Conservation (phyloP, 1,140 invertebrate species). For the Drosophila insularis region DNA sequence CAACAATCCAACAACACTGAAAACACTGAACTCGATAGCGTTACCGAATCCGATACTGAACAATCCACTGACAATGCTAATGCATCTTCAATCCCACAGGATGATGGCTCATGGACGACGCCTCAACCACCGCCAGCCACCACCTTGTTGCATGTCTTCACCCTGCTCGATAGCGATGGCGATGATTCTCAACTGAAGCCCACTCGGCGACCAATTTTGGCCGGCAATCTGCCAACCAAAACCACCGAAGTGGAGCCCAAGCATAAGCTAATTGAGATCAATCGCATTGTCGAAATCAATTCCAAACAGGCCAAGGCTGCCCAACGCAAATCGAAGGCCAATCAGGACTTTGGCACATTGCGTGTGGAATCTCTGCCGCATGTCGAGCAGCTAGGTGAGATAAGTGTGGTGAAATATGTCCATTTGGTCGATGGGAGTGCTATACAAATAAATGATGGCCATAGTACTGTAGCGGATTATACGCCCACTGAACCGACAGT, state of each 20-base stretch:
- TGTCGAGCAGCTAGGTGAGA: constrained; percentile 86
- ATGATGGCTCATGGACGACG: constrained; percentile 33
- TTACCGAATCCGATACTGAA: constrained; percentile 27
- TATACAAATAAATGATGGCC: constrained; percentile 77
- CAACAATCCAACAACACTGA: constrained; percentile 16
- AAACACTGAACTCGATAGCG: constrained; percentile 5
- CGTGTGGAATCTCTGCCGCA: constrained; percentile 84
- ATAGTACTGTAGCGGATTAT: constrained; percentile 78
- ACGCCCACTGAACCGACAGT: constrained; percentile 66
- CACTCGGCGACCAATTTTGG: constrained; percentile 18
- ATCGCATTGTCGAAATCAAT: constrained; percentile 86
- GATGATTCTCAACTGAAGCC: constrained; percentile 13
- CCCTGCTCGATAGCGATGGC: constrained; percentile 77
- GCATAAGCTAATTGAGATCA: constrained; percentile 86
- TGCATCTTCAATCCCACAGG: constrained; percentile 75
- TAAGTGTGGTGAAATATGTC: constrained; percentile 86
- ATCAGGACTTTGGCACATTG: constrained; percentile 82
- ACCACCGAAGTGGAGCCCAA: constrained; percentile 60
- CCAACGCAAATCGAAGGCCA: constrained; percentile 84
- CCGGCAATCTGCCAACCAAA: constrained; percentile 11
- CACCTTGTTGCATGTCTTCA: constrained; percentile 84
- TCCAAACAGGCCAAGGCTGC: constrained; percentile 85
- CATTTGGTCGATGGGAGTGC: constrained; percentile 84
- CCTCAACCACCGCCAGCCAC: constrained; percentile 82
- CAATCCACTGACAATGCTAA: constrained; percentile 73